phyloP scores from a whole-genome alignment of 2,113 vertebrate genomes.

The Dipodomys merriami region DNA sequence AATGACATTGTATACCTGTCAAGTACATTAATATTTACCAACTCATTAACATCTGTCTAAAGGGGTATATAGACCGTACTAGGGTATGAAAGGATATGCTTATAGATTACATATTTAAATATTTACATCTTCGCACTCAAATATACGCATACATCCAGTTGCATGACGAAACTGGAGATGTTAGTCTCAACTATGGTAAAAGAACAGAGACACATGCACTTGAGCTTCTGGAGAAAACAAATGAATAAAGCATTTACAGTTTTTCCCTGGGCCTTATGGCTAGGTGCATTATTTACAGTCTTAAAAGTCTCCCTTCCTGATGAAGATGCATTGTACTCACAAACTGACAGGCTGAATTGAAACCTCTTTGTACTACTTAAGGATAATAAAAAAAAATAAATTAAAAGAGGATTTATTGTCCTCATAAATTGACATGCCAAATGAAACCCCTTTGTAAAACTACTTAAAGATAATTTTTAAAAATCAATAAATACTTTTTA shows the following conservation, averaged over 20 bases:
- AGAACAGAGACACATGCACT: not conserved
- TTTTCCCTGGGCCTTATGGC: too few species aligned
- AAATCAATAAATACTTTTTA: too few species aligned
- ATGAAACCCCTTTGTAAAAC: too few species aligned
- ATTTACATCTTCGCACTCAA: conserved; percentile 66
- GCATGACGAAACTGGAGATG: conserved; percentile 50
- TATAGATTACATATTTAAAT: conserved; percentile 68
- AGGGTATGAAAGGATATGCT: not conserved
- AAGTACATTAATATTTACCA: conserved; percentile 56
- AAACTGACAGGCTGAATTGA: too few species aligned
- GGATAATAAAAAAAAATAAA: too few species aligned
- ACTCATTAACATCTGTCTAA: conserved; percentile 56
- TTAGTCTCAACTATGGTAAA: conserved; percentile 48
- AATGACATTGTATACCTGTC: conserved; percentile 19
- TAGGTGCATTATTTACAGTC: conserved; percentile 21
- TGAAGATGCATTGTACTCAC: too few species aligned
- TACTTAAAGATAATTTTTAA: too few species aligned
- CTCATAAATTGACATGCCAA: too few species aligned
- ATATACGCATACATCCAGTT: conserved; percentile 40
- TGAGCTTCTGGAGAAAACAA: conserved; percentile 28
- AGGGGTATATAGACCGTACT: not conserved
- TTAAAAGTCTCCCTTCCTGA: not conserved
- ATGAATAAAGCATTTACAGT: too few species aligned
- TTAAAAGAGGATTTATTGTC: too few species aligned
- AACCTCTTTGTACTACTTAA: too few species aligned